These are phyloP conservation scores for Malthinus seriepunctatus DNA, from an alignment of 2,888 invertebrate species.

Conservation along the genomic window DNA sequence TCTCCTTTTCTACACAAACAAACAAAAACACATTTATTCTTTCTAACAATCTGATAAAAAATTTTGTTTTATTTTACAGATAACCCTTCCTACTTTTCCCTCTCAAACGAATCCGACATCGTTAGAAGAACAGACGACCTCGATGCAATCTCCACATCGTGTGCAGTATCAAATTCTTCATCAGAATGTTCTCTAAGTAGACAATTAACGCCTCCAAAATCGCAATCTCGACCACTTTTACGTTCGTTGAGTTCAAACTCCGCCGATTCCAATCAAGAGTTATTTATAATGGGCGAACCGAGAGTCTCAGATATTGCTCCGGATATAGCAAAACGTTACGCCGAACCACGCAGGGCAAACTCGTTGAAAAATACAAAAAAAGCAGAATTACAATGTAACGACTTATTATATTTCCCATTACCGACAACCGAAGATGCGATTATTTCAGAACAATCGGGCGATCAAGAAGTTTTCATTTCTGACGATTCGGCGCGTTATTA, in stretches of 20 bases:
- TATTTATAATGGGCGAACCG: conserved; percentile 71
- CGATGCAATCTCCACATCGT: conserved; percentile 17
- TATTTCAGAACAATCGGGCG: conserved; percentile 36
- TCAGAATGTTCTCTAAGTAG: conserved; percentile 32
- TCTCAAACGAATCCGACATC: conserved; percentile 56
- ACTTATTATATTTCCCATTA: conserved; percentile 45
- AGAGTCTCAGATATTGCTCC: conserved; percentile 72
- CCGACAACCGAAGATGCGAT: conserved; percentile 47
- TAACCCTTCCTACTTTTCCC: conserved; percentile 78
- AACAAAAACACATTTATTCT: not conserved
- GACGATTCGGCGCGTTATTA: conserved; percentile 59
- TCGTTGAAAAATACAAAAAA: conserved; percentile 41
- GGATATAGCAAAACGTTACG: conserved; percentile 51
- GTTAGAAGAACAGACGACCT: not conserved
- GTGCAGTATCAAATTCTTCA: conserved; percentile 34
- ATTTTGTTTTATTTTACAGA: conserved; percentile 58
- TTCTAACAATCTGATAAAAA: not conserved
- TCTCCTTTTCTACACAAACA: conserved; percentile 15
- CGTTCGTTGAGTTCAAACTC: conserved; percentile 69
- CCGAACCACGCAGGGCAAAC: conserved; percentile 47
- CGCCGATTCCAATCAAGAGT: conserved; percentile 63
- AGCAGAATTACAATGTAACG: conserved; percentile 34
- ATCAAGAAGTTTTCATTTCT: conserved; percentile 66
- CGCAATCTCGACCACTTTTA: conserved; percentile 59
- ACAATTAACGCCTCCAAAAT: conserved; percentile 44